Evolutionary conservation across 2,113 vertebrate genomes (phyloP).

Genomic region (Meriones unguiculatus): DNA sequence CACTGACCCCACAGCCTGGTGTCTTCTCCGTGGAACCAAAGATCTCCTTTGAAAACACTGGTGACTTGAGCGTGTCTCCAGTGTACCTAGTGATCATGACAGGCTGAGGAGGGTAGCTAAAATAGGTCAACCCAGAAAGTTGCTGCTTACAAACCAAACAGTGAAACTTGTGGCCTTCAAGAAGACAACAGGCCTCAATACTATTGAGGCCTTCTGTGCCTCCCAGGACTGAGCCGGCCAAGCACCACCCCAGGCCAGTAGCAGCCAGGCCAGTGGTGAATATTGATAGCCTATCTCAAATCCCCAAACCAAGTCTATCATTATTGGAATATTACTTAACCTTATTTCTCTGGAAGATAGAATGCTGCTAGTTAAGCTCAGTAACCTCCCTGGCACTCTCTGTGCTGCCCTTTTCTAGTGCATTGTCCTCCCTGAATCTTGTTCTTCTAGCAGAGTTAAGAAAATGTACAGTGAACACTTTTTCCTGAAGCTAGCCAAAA

Average conservation of each 20-base stretch:
- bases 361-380: background rate
- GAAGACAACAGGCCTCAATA: background rate
- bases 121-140: background rate
- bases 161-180: background rate
- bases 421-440: background rate
- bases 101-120: background rate
- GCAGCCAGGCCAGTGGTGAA: constrained; percentile 48
- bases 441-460: background rate
- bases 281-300: constrained; percentile 50
- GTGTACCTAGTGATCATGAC: background rate
- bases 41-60: background rate
- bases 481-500: background rate
- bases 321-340: constrained; percentile 61
- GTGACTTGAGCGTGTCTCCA: background rate
- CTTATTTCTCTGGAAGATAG: constrained; percentile 8
- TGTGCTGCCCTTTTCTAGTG: background rate
- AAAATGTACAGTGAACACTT: background rate
- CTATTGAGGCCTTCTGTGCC: background rate
- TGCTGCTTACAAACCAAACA: background rate
- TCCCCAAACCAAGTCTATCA: background rate
- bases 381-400: background rate
- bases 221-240: constrained; percentile 58
- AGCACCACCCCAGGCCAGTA: constrained; percentile 62
- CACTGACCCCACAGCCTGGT: background rate
- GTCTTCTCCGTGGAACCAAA: background rate